Conservation (phyloP, 2,113 vertebrate species). For the Gobiocypris rarus region DNA sequence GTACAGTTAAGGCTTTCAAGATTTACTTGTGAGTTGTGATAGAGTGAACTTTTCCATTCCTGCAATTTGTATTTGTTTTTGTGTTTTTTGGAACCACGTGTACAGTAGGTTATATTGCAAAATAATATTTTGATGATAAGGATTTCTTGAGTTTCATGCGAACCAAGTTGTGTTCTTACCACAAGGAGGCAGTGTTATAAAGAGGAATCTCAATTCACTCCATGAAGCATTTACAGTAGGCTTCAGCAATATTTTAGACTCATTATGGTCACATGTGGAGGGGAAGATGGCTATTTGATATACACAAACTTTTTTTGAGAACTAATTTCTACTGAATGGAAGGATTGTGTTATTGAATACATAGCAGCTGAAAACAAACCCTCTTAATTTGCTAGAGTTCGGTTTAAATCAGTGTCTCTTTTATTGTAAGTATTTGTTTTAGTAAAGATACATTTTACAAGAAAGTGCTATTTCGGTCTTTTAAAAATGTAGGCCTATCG, state of each 20-base stretch:
- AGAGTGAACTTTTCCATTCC: too few species aligned
- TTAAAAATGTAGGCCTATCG: too few species aligned
- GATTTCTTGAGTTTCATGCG: too few species aligned
- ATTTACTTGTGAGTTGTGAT: too few species aligned
- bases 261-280: neutral
- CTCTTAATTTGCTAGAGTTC: neutral
- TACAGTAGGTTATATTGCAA: too few species aligned
- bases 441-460: too few species aligned
- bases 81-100: neutral
- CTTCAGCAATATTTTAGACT: neutral
- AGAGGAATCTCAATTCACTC: neutral
- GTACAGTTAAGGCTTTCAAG: neutral
- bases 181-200: conserved; percentile 38
- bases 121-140: neutral
- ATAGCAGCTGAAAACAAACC: neutral
- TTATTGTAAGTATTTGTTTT: neutral
- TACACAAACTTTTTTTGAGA: neutral
- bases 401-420: neutral
- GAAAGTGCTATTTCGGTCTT: too few species aligned
- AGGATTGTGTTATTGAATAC: neutral
- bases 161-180: neutral
- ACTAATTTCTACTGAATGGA: neutral
- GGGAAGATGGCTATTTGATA: neutral
- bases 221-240: too few species aligned
- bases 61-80: too few species aligned